Base-by-base conservation (phyloP, 2,797 vertebrate genomes). In the Naso thynnoides region DNA sequence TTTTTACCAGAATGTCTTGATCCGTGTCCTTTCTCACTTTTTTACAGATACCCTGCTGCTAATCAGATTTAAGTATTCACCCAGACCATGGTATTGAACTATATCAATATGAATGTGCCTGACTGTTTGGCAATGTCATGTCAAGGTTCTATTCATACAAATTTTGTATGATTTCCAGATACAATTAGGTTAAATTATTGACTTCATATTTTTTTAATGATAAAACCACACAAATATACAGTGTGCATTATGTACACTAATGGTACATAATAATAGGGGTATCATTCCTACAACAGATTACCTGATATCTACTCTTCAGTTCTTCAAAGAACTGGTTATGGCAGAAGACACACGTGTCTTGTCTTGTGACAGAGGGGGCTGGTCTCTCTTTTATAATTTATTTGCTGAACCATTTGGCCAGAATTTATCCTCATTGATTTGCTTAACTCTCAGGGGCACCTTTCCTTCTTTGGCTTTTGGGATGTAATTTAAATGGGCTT, bases 381-480 rank as follows among this genome's bases (percentile, higher is more conserved):
- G 49, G 16, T 70, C 53, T 74, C 39, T 75, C 44, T 55, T 74
- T 31, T 79, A 73, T 87, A 62, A 84, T 84, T 76, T 67, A 82
- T 73, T 33, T 48, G 53, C 33, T 31, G 64, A 66, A 72, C 48
- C 68, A 61, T 81, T 83, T 78, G 11, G 4, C 36, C 42, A 50
- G 76, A 68, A 69, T 79, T 90, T 81, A 85, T 81, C 73, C 33
- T 71, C 66, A 88, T 78, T 87, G 88, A 88, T 87, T 79, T 79
- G 38, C 74, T 57, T 57, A 53, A 79, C 21, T 71, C 85, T 78
- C 76, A 36, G n/a, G 85, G 60, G 82, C 45, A 50, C 24, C n/a
- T 75, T 79, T 69, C 26, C 44, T 65, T 62, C 63, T 2, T 1
- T 39, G 56, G 65, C 50, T 75, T 67, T 76, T 73, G 70, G 64